Percentiles rank a stretch among this genome's conserved stretches.
phyloP scores from a whole-genome alignment of 2,888 invertebrate species.

The Phengaris arion region DNA sequence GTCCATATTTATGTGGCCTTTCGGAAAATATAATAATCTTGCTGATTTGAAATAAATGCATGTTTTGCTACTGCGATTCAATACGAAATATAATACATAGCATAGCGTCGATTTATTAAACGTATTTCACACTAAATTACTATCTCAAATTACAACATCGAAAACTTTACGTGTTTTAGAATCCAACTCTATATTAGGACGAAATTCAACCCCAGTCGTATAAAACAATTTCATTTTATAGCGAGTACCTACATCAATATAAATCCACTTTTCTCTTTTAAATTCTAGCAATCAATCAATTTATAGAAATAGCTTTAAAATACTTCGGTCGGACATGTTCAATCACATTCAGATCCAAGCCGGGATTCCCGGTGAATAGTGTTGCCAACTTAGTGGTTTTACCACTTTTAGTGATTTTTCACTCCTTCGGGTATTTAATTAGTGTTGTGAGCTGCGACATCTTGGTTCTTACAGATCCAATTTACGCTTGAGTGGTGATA shows the following conservation, averaged over 20 bases:
- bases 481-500: too few relatives aligned
- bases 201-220: background rate
- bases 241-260: background rate
- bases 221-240: background rate
- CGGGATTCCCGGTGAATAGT: background rate
- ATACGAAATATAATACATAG: too few relatives aligned
- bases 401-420: background rate
- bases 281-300: slow-evolving; percentile 6
- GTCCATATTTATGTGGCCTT: too few relatives aligned
- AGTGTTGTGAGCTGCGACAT: too few relatives aligned
- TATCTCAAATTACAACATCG: too few relatives aligned
- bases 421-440: background rate
- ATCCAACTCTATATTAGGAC: background rate
- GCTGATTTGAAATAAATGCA: too few relatives aligned
- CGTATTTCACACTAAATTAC: too few relatives aligned
- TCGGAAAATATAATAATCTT: too few relatives aligned
- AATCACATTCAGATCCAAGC: slow-evolving; percentile 3
- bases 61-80: too few relatives aligned
- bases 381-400: background rate
- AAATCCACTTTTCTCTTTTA: background rate
- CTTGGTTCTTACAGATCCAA: too few relatives aligned
- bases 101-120: too few relatives aligned
- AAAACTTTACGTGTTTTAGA: background rate
- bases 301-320: slow-evolving; percentile 17
- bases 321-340: slow-evolving; percentile 14